phyloP scores from a whole-genome alignment of 2,888 invertebrate species.

The Amiota communis region DNA sequence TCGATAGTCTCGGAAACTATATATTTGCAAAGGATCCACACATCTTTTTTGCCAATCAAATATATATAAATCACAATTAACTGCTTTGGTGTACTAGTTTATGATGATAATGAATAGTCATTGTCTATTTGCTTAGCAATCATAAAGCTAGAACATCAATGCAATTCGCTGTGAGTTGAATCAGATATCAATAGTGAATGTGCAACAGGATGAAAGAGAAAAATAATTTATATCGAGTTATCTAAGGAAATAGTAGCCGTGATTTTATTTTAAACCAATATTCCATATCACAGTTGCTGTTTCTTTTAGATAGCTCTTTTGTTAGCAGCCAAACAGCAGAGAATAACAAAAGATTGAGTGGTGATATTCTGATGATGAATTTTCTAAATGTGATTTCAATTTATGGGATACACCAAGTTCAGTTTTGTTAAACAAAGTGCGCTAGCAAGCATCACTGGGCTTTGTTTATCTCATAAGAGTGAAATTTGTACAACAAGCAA shows the following conservation, averaged over 20 bases:
- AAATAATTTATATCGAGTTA: slow-evolving; percentile 70
- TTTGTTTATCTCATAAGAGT: slow-evolving; percentile 71
- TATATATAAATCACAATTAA: slow-evolving; percentile 51
- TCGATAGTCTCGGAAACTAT: background rate
- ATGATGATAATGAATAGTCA: slow-evolving; percentile 54
- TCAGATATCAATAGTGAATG: background rate
- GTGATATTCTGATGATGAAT: slow-evolving; percentile 5
- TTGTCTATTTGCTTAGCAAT: slow-evolving; percentile 49
- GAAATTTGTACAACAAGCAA: slow-evolving; percentile 47
- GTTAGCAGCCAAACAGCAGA: slow-evolving; percentile 62
- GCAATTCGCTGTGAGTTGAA: slow-evolving; percentile 58
- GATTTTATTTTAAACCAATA: slow-evolving; percentile 64
- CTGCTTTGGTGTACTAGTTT: slow-evolving; percentile 72
- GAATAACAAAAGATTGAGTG: background rate
- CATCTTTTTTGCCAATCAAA: background rate
- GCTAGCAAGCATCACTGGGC: slow-evolving; percentile 66
- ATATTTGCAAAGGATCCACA: background rate
- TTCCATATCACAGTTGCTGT: slow-evolving; percentile 73
- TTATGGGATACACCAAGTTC: slow-evolving; percentile 73
- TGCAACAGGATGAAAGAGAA: background rate
- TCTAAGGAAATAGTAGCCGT: slow-evolving; percentile 74
- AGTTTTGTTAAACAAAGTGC: slow-evolving; percentile 62
- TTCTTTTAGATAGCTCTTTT: slow-evolving; percentile 74
- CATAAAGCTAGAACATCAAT: slow-evolving; percentile 74
- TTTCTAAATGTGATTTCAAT: slow-evolving; percentile 55